phyloP scores from a whole-genome alignment of 2,113 vertebrate species.

The Nematolebias whitei region DNA sequence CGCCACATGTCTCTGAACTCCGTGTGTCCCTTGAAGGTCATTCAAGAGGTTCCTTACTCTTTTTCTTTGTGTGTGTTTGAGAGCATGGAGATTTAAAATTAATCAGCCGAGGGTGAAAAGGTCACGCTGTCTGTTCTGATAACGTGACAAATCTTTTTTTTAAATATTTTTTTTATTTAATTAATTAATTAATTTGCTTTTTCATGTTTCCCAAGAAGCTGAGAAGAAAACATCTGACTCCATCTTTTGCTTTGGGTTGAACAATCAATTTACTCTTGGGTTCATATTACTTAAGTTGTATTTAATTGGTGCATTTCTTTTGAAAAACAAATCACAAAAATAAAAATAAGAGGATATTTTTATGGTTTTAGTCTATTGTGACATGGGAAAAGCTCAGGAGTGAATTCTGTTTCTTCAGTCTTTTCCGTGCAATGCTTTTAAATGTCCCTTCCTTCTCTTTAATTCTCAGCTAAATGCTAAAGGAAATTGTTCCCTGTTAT shows the following conservation, averaged over 20 bases:
- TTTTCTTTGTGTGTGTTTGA: neutral
- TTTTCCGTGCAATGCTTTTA: neutral
- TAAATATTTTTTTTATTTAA: slow-evolving; percentile 8
- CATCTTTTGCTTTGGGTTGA: too few species aligned
- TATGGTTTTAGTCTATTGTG: neutral
- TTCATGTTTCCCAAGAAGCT: neutral
- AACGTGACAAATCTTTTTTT: too few species aligned
- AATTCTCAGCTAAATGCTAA: slow-evolving; percentile 17
- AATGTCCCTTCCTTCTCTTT: neutral
- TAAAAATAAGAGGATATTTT: neutral
- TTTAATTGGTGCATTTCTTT: neutral
- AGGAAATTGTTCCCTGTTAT: slow-evolving; percentile 70
- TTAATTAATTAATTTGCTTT: too few species aligned
- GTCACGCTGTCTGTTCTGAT: slow-evolving; percentile 27
- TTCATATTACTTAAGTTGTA: too few species aligned
- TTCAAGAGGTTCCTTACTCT: slow-evolving; percentile 8
- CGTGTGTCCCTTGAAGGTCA: slow-evolving; percentile 47
- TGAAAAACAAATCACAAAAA: neutral
- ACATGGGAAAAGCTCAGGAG: neutral
- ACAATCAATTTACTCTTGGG: too few species aligned
- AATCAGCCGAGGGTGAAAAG: slow-evolving; percentile 28
- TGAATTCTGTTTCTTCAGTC: neutral
- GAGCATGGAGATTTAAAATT: slow-evolving; percentile 23
- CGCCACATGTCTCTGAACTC: slow-evolving; percentile 24
- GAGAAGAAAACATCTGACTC: too few species aligned